Evolutionary conservation across 2,888 invertebrate genomes (phyloP), one percentile per base, ranked within the genome.

Genomic region (Linnaemya vulpina): DNA sequence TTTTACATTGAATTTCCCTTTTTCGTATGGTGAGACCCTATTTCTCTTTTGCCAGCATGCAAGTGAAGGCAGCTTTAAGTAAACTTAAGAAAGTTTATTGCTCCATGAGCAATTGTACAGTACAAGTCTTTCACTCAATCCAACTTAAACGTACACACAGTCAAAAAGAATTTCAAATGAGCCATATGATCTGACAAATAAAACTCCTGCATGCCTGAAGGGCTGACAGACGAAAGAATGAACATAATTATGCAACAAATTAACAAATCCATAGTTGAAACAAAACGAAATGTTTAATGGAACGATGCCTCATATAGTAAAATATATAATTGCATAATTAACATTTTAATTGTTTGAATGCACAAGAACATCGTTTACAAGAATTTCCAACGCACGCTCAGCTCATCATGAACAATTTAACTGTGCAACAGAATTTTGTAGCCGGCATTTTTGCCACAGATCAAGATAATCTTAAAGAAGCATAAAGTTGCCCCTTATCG

Each of bases 311-410:
- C 80, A 80, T 74, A 60, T 60, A 68, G 65, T 49, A 17, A 78
- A 74, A 67, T 76, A 43, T 78, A 78, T 68, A 73, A 74, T 73
- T 67, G 58, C 60, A 17, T 73, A 83, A 73, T 78, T 83, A 74
- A 78, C 60, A 74, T 63, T 74, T 74, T 51, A 62, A 74, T 78
- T 62, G 60, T 62, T 74, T 62, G 11, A 68, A 62, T 53, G 43
- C 49, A 67, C 58, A 67, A 30, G 30, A 49, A 51, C 17, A 67
- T 43, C 22, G 22, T 71, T 43, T 13, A 43, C 51, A 68, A 40
- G 62, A 62, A 60, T 30, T 25, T 22, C 9, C 7, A n/a, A 17
- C 35, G 1, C 63, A 35, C 11, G 17, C 13, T 17, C 17, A 20
- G 5, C 3, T 25, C 17, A 15, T 65, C 35, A 15, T 40, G 30